A percentile compares a stretch with the other conserved stretches of the same genome.
Evolutionary conservation across 2,797 vertebrate genomes (phyloP).

Genomic region (Enteromius mattozi): DNA sequence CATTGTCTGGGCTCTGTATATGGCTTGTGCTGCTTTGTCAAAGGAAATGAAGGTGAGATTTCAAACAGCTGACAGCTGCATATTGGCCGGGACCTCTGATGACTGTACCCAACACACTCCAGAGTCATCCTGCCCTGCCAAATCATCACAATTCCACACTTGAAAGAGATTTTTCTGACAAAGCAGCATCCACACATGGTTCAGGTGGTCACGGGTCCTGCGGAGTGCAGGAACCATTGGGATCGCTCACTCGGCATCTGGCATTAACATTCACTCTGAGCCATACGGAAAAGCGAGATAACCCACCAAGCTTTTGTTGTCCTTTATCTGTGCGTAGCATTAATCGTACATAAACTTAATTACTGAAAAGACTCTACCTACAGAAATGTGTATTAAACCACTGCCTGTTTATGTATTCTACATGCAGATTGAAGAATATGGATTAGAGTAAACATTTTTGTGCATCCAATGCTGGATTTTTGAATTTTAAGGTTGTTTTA

Average conservation of each 20-base stretch:
- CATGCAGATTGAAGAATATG: constrained; percentile 47
- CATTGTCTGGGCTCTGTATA: background rate
- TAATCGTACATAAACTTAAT: background rate
- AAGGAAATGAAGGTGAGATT: constrained; percentile 38
- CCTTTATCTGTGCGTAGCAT: background rate
- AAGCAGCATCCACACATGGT: constrained; percentile 29
- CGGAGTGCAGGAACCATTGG: constrained; percentile 23
- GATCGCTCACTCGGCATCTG: constrained; percentile 19
- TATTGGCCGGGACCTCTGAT: constrained; percentile 20
- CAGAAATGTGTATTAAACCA: constrained; percentile 27
- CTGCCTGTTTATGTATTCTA: background rate
- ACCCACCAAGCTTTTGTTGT: constrained; percentile 3
- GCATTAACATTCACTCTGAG: constrained; percentile 28
- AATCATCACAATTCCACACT: constrained; percentile 40
- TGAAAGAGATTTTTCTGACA: constrained; percentile 20
- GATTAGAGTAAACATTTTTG: constrained; percentile 31
- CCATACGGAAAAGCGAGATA: background rate
- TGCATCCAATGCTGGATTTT: constrained; percentile 12
- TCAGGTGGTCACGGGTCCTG: constrained; percentile 29
- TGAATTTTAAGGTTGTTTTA: background rate
- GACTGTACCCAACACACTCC: constrained; percentile 19
- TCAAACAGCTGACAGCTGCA: constrained; percentile 28
- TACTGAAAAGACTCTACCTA: constrained; percentile 2
- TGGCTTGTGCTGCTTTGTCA: constrained; percentile 15
- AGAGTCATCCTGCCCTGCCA: constrained; percentile 19